phyloP scores from a whole-genome alignment of 1,140 invertebrate species.

The Chymomyza costata region DNA sequence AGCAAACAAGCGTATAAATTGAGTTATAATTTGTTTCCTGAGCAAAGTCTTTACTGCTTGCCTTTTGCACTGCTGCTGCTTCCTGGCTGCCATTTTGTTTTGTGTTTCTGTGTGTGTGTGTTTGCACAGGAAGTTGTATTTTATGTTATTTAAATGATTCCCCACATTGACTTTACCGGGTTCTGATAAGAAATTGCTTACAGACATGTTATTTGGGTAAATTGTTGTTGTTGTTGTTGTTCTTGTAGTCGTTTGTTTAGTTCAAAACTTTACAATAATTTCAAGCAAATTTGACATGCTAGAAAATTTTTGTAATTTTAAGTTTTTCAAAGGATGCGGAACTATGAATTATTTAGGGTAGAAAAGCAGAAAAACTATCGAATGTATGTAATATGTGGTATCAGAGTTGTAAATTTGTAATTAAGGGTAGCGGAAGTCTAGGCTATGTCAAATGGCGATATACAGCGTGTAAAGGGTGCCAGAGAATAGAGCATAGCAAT shows the following conservation, averaged over 20 bases:
- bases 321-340: no score
- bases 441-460: no score
- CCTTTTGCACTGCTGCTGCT: conserved; percentile 4
- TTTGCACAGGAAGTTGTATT: conserved; percentile 25
- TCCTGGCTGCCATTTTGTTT: conserved; percentile 13
- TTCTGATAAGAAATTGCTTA: conserved; percentile 17
- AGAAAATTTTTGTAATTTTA: no score
- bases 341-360: no score
- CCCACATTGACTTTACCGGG: conserved; percentile 8
- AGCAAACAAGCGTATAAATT: conserved; percentile 65
- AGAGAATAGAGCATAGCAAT: no score
- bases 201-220: conserved; percentile 44
- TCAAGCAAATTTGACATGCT: no score
- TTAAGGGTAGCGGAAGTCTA: no score
- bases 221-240: conserved; percentile 44
- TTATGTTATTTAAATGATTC: conserved; percentile 55
- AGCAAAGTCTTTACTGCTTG: not conserved
- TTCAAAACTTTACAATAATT: not conserved
- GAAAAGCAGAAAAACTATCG: no score
- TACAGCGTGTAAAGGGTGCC: no score
- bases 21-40: conserved; percentile 56
- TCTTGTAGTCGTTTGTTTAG: conserved; percentile 13
- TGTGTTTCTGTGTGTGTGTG: conserved; percentile 13
- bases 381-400: no score
- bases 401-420: no score